Evolutionary conservation across 2,113 vertebrate genomes (phyloP).

Genomic region (Nothoprocta perdicaria): DNA sequence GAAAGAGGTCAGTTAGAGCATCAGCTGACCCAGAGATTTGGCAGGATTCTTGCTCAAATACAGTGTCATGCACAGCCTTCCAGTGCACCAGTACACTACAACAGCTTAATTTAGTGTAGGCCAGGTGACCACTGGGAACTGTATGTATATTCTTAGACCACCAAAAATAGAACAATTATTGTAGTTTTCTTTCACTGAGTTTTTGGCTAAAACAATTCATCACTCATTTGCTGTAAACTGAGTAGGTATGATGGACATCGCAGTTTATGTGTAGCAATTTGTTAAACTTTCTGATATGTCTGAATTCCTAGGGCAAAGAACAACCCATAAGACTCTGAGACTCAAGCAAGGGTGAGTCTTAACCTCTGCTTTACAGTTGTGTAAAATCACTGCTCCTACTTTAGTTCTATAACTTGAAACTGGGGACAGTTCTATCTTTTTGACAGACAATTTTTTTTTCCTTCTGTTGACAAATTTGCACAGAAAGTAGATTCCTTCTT

Average conservation of each 20-base stretch:
- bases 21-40: not conserved
- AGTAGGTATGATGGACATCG: not conserved
- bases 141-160: not conserved
- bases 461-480: not conserved
- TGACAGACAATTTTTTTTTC: not conserved
- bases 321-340: accelerated
- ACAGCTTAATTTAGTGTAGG: not conserved
- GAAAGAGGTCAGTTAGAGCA: not conserved
- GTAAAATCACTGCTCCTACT: not conserved
- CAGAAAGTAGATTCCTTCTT: not conserved
- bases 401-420: not conserved
- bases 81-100: not conserved
- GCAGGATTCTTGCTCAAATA: not conserved
- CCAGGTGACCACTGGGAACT: not conserved
- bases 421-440: not conserved
- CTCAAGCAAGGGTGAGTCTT: not conserved
- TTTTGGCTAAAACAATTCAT: not conserved
- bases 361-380: not conserved
- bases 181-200: not conserved
- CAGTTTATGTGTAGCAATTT: not conserved
- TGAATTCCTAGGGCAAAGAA: not conserved
- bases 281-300: not conserved
- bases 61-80: not conserved
- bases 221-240: not conserved
- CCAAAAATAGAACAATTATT: not conserved